Evolutionary conservation across 2,113 vertebrate genomes (phyloP).

Genomic region (Bufo gargarizans): DNA sequence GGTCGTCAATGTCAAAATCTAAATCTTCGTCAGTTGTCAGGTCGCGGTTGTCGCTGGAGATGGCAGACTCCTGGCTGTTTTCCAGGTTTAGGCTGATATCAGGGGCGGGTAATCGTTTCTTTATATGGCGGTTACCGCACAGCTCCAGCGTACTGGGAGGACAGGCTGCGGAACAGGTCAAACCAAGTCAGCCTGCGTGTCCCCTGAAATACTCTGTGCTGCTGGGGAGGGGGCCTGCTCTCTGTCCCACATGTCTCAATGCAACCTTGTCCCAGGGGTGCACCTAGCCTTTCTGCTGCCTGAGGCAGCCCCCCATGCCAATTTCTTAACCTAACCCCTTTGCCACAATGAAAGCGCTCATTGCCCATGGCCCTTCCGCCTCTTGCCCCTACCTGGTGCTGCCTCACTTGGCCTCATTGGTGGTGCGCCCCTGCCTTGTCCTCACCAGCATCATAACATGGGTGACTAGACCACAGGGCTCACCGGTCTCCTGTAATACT

Average conservation of each 20-base stretch:
- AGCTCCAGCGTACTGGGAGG: conserved; percentile 71
- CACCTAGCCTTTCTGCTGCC: too few species aligned
- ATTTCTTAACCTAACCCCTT: too few species aligned
- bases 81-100: conserved; percentile 70
- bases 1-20: conserved; percentile 78
- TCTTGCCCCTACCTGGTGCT: too few species aligned
- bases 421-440: too few species aligned
- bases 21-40: conserved; percentile 65
- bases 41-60: conserved; percentile 62
- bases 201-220: neutral
- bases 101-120: conserved; percentile 76
- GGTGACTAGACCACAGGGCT: too few species aligned
- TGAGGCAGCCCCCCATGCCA: too few species aligned
- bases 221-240: neutral
- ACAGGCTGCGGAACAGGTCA: neutral
- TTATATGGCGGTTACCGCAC: conserved; percentile 69
- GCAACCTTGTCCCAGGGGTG: too few species aligned
- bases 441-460: too few species aligned
- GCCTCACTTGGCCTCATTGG: too few species aligned
- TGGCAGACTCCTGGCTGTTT: conserved; percentile 32
- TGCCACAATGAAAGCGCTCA: too few species aligned
- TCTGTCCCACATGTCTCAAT: neutral
- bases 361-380: too few species aligned
- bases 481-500: neutral
- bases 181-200: neutral